Conservation (phyloP, 2,888 invertebrate genomes). For the Andrena flavipes region DNA sequence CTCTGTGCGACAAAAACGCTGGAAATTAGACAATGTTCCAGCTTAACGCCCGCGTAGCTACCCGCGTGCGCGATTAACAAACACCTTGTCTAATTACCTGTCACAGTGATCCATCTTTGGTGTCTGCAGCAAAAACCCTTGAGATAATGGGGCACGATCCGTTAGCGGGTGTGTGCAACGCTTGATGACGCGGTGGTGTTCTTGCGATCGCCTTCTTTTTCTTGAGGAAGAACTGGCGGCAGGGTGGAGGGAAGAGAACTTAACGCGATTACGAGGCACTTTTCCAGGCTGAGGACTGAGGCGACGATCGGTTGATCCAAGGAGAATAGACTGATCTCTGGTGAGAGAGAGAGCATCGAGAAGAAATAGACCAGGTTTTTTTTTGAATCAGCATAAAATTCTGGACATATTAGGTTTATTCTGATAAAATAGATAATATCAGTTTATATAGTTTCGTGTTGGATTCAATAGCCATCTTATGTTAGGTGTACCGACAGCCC, state of each 20-base stretch:
- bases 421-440: too few relatives aligned
- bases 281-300: slow-evolving; percentile 44
- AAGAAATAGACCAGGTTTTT: not conserved
- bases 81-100: slow-evolving; percentile 1
- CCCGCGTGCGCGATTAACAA: slow-evolving; percentile 15
- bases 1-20: not conserved
- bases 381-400: too few relatives aligned
- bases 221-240: not conserved
- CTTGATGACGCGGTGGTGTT: slow-evolving; percentile 1
- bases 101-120: not conserved
- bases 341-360: slow-evolving; percentile 35
- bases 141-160: slow-evolving; percentile 1
- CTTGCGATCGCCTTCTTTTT: not conserved
- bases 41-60: not conserved
- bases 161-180: not conserved
- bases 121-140: not conserved
- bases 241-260: slow-evolving; percentile 5
- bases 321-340: slow-evolving; percentile 37
- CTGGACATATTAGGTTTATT: too few relatives aligned
- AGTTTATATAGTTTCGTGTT: too few relatives aligned
- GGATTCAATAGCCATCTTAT: too few relatives aligned
- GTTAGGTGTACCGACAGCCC: too few relatives aligned
- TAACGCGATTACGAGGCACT: slow-evolving; percentile 65
- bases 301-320: slow-evolving; percentile 54
- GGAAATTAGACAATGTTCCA: not conserved